A percentile compares a stretch with the other conserved stretches of the same genome.
Evolutionary conservation across 2,113 vertebrate genomes (phyloP).

Genomic region (Lota lota): DNA sequence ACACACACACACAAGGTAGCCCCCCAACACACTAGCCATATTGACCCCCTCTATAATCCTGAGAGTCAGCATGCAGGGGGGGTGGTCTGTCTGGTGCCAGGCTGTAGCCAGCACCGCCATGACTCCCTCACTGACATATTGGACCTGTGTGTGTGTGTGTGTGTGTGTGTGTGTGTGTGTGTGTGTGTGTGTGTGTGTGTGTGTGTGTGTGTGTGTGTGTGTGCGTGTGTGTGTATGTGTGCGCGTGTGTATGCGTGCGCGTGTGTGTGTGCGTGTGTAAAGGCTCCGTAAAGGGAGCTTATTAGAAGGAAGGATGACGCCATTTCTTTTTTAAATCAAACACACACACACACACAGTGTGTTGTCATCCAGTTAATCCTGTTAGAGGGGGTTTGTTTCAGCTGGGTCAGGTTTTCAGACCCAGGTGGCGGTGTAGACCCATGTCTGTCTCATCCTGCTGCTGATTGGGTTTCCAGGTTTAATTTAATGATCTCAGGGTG

Average conservation of each 20-base stretch:
- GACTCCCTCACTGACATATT: constrained; percentile 52
- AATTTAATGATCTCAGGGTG: constrained; percentile 46
- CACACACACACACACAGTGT: constrained; percentile 35
- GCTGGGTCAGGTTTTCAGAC: constrained; percentile 57
- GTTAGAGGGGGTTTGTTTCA: constrained; percentile 59
- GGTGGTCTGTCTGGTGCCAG: constrained; percentile 70
- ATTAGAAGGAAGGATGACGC: constrained; percentile 50
- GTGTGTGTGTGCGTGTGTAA: background rate
- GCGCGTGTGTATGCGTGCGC: constrained; percentile 5
- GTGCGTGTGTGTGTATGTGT: constrained; percentile 9
- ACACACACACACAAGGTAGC: constrained; percentile 1
- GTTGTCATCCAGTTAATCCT: constrained; percentile 67
- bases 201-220: constrained; percentile 11
- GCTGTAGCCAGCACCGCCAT: constrained; percentile 58
- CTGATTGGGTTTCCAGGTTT: constrained; percentile 32
- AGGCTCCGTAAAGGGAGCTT: constrained; percentile 24
- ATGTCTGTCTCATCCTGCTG: constrained; percentile 29
- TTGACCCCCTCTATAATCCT: constrained; percentile 64
- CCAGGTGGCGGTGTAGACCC: constrained; percentile 51
- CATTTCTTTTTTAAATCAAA: constrained; percentile 53
- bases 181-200: constrained; percentile 10
- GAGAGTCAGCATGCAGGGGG: constrained; percentile 67
- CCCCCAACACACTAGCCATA: constrained; percentile 9
- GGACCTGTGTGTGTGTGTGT: constrained; percentile 23
- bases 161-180: constrained; percentile 12